Conservation (phyloP, 1,140 invertebrate genomes). For the Ylistrum balloti region DNA sequence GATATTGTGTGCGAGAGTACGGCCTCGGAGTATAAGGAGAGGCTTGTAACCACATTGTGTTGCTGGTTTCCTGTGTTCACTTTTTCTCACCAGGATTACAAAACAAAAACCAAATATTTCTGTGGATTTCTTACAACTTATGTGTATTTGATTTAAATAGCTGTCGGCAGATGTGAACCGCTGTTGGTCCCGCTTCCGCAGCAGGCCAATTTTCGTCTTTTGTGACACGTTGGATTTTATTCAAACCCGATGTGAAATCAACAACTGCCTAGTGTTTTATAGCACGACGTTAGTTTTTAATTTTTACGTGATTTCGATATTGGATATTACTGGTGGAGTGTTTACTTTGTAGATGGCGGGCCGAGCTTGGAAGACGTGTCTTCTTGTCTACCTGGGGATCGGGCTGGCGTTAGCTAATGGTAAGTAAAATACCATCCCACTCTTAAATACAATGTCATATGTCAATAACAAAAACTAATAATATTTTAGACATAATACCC, state of each 20-base stretch:
- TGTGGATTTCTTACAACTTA: conserved; percentile 13
- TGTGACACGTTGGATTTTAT: conserved; percentile 10
- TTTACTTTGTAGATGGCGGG: conserved; percentile 32
- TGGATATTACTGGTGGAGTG: conserved; percentile 11
- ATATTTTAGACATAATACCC: background rate
- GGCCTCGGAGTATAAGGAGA: background rate
- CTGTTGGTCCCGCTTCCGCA: background rate
- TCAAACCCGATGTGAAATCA: conserved; percentile 4
- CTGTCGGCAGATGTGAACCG: background rate
- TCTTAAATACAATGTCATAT: background rate
- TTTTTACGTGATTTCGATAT: conserved; percentile 19
- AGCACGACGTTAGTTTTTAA: background rate
- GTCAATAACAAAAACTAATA: background rate
- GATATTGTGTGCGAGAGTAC: background rate
- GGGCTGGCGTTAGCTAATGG: conserved; percentile 3
- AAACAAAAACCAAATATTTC: background rate
- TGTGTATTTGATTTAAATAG: background rate
- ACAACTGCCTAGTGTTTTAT: background rate
- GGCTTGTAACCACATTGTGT: background rate
- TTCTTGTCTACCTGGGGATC: conserved; percentile 18
- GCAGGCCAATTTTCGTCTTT: background rate
- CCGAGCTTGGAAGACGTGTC: background rate
- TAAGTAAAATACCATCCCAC: background rate
- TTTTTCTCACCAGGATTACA: background rate
- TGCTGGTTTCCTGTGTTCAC: background rate